Evolutionary conservation across 2,797 vertebrate species (phyloP).

Genomic region (Lophotriccus pileatus): DNA sequence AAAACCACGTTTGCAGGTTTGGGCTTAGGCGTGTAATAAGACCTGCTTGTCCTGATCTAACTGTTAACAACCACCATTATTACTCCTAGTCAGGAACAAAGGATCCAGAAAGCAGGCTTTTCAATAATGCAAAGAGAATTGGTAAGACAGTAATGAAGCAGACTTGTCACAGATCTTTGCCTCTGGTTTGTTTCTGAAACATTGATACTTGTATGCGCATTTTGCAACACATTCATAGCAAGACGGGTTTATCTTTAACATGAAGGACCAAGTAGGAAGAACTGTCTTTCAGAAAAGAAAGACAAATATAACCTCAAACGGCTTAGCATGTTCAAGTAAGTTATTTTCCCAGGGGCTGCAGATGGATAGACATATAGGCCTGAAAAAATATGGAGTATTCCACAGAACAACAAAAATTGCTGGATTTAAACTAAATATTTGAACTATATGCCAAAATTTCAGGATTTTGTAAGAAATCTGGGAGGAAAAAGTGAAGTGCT

Average conservation of each 20-base stretch:
- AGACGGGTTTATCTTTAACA: neutral
- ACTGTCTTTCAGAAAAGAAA: neutral
- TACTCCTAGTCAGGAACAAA: neutral
- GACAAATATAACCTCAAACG: neutral
- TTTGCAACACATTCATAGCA: neutral
- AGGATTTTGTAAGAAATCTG: neutral
- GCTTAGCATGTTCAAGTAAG: neutral
- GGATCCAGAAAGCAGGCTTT: neutral
- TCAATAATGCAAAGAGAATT: neutral
- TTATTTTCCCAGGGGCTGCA: neutral
- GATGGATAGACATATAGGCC: neutral
- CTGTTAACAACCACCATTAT: neutral
- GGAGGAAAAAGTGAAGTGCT: neutral
- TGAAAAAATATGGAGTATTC: neutral
- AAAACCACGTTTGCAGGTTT: neutral
- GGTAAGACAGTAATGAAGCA: neutral
- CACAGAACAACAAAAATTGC: neutral
- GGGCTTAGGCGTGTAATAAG: neutral
- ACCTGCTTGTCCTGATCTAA: neutral
- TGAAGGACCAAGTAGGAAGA: neutral
- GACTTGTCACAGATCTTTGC: neutral
- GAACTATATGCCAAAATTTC: neutral
- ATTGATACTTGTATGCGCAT: rapidly evolving
- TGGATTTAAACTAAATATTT: neutral
- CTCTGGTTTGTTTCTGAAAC: neutral